These are phyloP conservation scores for Dysmachus trigonus DNA, from an alignment of 2,888 invertebrate genomes.

Conservation along the genomic window DNA sequence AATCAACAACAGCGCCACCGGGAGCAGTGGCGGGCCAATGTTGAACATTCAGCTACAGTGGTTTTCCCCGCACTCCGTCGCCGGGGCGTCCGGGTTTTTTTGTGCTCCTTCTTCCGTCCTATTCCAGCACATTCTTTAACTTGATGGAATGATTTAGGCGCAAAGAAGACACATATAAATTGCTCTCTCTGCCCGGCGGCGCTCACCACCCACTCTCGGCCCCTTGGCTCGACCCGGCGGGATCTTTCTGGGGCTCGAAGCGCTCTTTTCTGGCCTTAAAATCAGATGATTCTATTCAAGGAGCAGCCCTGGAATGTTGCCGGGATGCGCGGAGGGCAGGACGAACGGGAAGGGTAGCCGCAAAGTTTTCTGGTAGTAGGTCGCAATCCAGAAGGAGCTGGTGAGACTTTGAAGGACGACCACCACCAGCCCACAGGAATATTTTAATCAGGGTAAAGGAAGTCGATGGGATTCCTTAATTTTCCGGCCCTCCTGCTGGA, in stretches of 20 bases:
- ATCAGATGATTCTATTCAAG: slow-evolving; percentile 35
- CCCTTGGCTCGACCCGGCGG: neutral
- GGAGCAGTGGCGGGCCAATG: neutral
- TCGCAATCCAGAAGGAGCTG: slow-evolving; percentile 5
- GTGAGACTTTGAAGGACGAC: slow-evolving; percentile 25
- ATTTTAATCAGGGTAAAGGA: slow-evolving; percentile 34
- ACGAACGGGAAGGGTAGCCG: neutral
- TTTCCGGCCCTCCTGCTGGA: neutral
- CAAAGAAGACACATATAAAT: slow-evolving; percentile 51
- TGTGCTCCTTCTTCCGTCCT: slow-evolving; percentile 43
- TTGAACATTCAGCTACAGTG: slow-evolving; percentile 36
- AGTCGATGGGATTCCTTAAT: slow-evolving; percentile 17
- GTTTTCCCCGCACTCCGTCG: neutral
- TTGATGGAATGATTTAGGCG: slow-evolving; percentile 52
- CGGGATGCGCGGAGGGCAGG: neutral
- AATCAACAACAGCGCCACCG: slow-evolving; percentile 43
- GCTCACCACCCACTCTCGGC: neutral
- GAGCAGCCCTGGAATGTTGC: neutral
- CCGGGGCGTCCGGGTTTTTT: slow-evolving; percentile 16
- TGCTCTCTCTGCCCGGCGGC: slow-evolving; percentile 26
- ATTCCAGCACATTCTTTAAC: slow-evolving; percentile 49
- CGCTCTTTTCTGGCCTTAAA: slow-evolving; percentile 16
- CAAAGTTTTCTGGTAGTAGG: neutral
- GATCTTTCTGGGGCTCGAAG: neutral
- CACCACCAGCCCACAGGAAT: slow-evolving; percentile 19